Conservation (phyloP, 2,888 invertebrate genomes). For the Coelinius sp. region DNA sequence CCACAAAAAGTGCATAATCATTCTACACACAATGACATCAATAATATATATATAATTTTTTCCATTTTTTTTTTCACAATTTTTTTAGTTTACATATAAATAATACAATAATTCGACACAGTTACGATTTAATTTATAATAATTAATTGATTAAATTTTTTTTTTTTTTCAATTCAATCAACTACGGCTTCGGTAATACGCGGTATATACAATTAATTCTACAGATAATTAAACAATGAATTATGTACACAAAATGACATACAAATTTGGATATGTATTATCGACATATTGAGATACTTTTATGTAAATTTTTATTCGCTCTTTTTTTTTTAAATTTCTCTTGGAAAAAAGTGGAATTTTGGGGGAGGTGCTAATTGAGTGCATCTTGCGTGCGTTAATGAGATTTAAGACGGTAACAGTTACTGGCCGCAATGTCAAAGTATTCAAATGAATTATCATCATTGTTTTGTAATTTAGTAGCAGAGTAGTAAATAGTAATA, state of each 20-base stretch:
- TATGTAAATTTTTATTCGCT: constrained; percentile 8
- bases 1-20: constrained; percentile 10
- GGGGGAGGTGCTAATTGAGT: background rate
- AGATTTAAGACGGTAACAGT: constrained; percentile 48
- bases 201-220: constrained; percentile 59
- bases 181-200: constrained; percentile 53
- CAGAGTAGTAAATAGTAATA: too few species aligned
- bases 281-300: constrained; percentile 46
- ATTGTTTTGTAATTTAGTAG: constrained; percentile 48
- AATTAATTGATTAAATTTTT: constrained; percentile 61
- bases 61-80: constrained; percentile 5
- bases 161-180: constrained; percentile 35
- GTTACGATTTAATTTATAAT: constrained; percentile 61
- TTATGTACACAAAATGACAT: constrained; percentile 38
- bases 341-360: background rate
- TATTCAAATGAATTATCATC: constrained; percentile 41
- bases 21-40: constrained; percentile 38
- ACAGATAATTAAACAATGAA: constrained; percentile 26
- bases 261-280: constrained; percentile 44
- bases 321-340: background rate
- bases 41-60: constrained; percentile 44
- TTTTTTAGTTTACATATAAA: constrained; percentile 44
- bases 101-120: constrained; percentile 48
- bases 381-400: background rate
- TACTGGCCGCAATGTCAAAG: constrained; percentile 66